Evolutionary conservation across 2,113 vertebrate species (phyloP).

Genomic region (Pipra filicauda): DNA sequence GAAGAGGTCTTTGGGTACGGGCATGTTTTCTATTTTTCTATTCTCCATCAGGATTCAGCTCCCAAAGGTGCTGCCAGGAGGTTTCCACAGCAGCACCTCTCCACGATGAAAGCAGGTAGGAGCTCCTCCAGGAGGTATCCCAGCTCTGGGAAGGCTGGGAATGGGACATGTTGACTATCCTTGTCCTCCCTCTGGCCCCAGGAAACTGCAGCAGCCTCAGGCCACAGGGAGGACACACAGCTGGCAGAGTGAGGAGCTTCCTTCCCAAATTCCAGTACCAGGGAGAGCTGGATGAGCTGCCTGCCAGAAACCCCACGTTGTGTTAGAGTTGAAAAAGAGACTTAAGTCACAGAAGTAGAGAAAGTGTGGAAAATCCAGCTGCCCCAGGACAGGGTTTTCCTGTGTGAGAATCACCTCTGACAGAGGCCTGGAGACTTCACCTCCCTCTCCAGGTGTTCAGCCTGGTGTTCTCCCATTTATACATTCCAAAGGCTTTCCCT

Average conservation of each 20-base stretch:
- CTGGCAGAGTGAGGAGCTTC: not conserved
- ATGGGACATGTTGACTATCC: not conserved
- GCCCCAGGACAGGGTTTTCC: not conserved
- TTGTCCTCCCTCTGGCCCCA: rapidly evolving
- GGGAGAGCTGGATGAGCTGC: not conserved
- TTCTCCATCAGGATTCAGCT: not conserved
- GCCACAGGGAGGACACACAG: not conserved
- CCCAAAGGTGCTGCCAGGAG: not conserved
- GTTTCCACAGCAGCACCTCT: not conserved
- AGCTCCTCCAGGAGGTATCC: rapidly evolving
- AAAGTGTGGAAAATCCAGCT: not conserved
- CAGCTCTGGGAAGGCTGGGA: not conserved
- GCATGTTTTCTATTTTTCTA: not conserved
- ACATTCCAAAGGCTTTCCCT: not conserved
- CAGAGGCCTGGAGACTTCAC: not conserved
- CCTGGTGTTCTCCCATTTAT: rapidly evolving
- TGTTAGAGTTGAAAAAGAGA: not conserved
- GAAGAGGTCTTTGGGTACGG: not conserved
- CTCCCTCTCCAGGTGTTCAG: not conserved
- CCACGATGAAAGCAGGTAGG: not conserved
- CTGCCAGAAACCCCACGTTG: not conserved
- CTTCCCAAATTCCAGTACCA: not conserved
- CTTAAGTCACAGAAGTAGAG: not conserved
- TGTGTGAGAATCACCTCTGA: not conserved
- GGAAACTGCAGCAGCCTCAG: not conserved